These are phyloP conservation scores for Noctua pronuba DNA, from an alignment of 2,888 invertebrate genomes.

Conservation along the genomic window DNA sequence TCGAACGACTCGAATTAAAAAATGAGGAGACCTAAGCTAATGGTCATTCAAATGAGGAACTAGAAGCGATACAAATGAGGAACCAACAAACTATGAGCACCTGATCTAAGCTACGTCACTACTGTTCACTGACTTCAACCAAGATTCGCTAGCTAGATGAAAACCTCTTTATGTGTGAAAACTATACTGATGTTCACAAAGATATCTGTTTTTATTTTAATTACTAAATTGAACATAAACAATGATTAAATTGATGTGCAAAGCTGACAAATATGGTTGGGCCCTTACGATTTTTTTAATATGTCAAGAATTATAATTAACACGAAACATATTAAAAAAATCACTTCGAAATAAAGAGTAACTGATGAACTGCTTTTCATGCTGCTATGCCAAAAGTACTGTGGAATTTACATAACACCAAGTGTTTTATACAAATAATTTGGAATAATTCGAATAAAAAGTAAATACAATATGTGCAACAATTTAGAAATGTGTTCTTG, in stretches of 20 bases:
- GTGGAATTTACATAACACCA: slow-evolving; percentile 41
- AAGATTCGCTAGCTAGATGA: background rate
- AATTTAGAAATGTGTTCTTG: slow-evolving; percentile 27
- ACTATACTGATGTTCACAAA: background rate
- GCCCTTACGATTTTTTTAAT: background rate
- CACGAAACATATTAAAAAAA: slow-evolving; percentile 13
- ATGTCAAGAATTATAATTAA: slow-evolving; percentile 18
- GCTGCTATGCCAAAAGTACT: slow-evolving; percentile 59
- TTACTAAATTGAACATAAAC: background rate
- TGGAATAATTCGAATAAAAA: slow-evolving; percentile 38
- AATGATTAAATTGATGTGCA: background rate
- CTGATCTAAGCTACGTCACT: background rate
- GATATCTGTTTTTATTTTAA: background rate
- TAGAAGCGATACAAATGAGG: background rate
- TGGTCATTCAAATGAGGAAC: background rate
- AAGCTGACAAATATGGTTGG: slow-evolving; percentile 28
- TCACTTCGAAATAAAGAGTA: slow-evolving; percentile 44
- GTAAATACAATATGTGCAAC: slow-evolving; percentile 41
- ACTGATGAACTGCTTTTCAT: slow-evolving; percentile 52
- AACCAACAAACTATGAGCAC: background rate
- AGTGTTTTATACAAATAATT: slow-evolving; percentile 58
- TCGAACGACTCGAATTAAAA: no score
- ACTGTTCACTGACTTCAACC: background rate
- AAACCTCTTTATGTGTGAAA: background rate
- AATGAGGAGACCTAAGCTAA: background rate